Conservation (phyloP, 1,140 invertebrate genomes). For the Trachelipus rathkii region DNA sequence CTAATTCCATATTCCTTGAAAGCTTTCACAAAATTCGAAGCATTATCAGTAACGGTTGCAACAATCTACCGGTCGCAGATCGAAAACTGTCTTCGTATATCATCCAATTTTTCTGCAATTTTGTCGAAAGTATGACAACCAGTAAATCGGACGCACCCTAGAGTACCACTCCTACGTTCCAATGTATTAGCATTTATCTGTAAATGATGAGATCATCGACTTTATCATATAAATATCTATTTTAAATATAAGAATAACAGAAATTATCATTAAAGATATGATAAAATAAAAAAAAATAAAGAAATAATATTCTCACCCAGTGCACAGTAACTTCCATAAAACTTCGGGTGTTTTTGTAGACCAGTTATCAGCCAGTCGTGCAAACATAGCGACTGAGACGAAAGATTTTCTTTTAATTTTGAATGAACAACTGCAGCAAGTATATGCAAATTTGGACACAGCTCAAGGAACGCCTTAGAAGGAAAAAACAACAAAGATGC, state of each 20-base stretch:
- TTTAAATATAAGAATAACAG: not conserved
- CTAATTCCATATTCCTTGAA: not conserved
- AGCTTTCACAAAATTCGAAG: slow-evolving; percentile 10
- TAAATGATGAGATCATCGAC: no score
- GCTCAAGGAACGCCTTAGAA: no score
- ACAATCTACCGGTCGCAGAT: slow-evolving; percentile 18
- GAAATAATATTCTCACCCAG: not conserved
- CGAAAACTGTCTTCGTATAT: slow-evolving; percentile 4
- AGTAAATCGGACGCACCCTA: slow-evolving; percentile 22
- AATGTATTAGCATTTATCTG: no score
- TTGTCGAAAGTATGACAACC: slow-evolving; percentile 25
- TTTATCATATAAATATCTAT: no score
- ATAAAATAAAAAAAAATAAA: not conserved
- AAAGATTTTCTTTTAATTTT: no score
- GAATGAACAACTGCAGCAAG: no score
- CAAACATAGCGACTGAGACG: no score
- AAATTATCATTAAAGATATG: not conserved
- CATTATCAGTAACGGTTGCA: slow-evolving; percentile 30
- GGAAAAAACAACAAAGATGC: no score
- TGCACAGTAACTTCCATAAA: not conserved
- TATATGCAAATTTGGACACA: no score
- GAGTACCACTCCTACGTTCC: slow-evolving; percentile 23
- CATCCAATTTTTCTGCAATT: slow-evolving; percentile 24
- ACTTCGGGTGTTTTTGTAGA: no score
- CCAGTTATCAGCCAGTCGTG: no score